These are phyloP conservation scores for Liasis olivaceus DNA, from an alignment of 2,797 vertebrate genomes.

Conservation along the genomic window DNA sequence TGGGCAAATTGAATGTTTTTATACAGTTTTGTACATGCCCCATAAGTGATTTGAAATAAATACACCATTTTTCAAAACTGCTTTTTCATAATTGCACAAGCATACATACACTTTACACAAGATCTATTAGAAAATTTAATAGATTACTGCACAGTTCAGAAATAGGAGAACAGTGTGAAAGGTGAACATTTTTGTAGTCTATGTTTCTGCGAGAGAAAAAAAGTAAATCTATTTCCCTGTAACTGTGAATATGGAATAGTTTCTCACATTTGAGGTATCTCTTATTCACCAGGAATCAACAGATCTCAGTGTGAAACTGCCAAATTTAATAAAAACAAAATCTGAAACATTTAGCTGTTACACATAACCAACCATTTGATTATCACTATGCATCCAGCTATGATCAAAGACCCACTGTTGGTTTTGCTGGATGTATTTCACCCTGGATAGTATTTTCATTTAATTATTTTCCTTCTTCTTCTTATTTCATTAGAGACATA, in stretches of 20 bases:
- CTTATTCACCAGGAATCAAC: conserved; percentile 76
- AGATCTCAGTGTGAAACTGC: conserved; percentile 82
- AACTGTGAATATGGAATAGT: conserved; percentile 71
- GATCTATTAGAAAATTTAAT: conserved; percentile 85
- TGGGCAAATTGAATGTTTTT: conserved; percentile 81
- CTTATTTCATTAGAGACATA: conserved; percentile 78
- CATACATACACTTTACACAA: conserved; percentile 87
- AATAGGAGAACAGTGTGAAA: conserved; percentile 79
- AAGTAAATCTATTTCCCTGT: conserved; percentile 71
- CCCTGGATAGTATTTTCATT: conserved; percentile 75
- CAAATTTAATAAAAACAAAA: conserved; percentile 83
- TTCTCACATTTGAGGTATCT: conserved; percentile 75
- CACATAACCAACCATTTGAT: conserved; percentile 78
- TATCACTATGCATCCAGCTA: conserved; percentile 77
- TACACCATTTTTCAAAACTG: conserved; percentile 85
- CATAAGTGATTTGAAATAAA: conserved; percentile 83
- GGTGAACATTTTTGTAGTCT: conserved; percentile 75
- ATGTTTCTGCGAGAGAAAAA: conserved; percentile 57
- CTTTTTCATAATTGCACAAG: conserved; percentile 82
- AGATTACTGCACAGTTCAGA: conserved; percentile 83
- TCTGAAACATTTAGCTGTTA: conserved; percentile 79
- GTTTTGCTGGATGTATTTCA: conserved; percentile 72
- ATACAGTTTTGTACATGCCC: conserved; percentile 87
- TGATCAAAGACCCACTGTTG: conserved; percentile 81
- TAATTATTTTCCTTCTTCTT: conserved; percentile 65